Evolutionary conservation across 2,113 vertebrate species (phyloP).

Genomic region (Hirundichthys speculiger): DNA sequence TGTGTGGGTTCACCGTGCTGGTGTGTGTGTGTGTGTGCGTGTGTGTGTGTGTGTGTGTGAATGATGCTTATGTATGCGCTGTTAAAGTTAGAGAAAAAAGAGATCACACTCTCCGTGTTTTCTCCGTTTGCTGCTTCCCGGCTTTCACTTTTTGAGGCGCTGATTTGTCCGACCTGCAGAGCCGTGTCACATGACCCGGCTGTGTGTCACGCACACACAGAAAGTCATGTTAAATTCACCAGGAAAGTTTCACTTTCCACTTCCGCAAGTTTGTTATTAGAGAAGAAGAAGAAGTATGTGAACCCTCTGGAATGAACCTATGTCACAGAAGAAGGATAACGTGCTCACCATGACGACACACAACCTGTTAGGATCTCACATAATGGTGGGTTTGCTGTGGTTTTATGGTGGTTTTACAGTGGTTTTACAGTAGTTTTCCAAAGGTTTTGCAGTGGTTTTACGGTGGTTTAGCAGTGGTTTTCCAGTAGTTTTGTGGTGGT

Average conservation of each 20-base stretch:
- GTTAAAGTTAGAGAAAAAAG: constrained; percentile 51
- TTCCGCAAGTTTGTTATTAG: constrained; percentile 11
- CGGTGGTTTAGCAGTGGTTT: too few species aligned
- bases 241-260: constrained; percentile 23
- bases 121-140: constrained; percentile 53
- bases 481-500: too few species aligned
- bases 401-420: too few species aligned
- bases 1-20: too few species aligned
- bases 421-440: too few species aligned
- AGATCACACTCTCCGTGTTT: constrained; percentile 51
- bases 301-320: too few species aligned
- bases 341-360: too few species aligned
- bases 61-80: constrained; percentile 42
- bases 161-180: constrained; percentile 43
- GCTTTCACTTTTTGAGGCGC: constrained; percentile 32
- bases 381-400: too few species aligned
- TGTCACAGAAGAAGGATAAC: too few species aligned
- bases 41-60: constrained; percentile 31
- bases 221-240: constrained; percentile 23
- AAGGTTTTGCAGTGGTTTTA: too few species aligned
- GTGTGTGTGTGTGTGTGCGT: constrained; percentile 22
- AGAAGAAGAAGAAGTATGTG: neutral
- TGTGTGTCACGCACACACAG: too few species aligned
- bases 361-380: too few species aligned
- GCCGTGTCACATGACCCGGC: constrained; percentile 25